These are phyloP conservation scores for Biston stratarius DNA, from an alignment of 2,888 invertebrate genomes.

Conservation along the genomic window DNA sequence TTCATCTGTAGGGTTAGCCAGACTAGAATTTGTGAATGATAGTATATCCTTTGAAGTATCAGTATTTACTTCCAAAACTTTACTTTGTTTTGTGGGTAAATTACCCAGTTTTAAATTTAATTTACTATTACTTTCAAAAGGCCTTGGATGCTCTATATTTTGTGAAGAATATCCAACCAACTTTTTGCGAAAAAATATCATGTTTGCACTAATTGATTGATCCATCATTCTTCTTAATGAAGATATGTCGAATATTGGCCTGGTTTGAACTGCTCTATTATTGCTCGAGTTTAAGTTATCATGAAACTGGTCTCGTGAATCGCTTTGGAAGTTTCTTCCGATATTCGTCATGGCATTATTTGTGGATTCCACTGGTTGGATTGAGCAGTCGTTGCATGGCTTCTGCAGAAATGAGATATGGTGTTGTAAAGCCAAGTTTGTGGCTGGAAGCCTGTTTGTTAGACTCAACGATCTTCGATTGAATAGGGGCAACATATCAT, in stretches of 20 bases:
- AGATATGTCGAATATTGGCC: not conserved
- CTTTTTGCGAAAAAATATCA: conserved; percentile 3
- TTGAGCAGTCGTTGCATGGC: conserved; percentile 15
- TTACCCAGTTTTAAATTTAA: conserved; percentile 17
- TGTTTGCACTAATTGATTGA: conserved; percentile 8
- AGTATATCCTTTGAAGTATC: not conserved
- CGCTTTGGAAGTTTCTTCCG: not conserved
- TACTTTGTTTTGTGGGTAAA: conserved; percentile 2
- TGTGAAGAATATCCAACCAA: conserved; percentile 9
- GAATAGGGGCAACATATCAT: conserved; percentile 13
- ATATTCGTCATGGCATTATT: not conserved
- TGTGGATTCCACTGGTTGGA: not conserved
- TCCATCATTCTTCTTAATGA: conserved; percentile 20
- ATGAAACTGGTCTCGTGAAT: not conserved
- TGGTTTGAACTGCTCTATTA: not conserved
- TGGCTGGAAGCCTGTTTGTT: not conserved
- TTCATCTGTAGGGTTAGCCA: not conserved
- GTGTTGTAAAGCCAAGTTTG: conserved; percentile 6
- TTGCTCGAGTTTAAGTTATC: not conserved
- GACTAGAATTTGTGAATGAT: not conserved
- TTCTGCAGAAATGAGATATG: conserved; percentile 1
- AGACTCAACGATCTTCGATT: conserved; percentile 8
- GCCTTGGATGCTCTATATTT: not conserved
- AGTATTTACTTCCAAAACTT: not conserved
- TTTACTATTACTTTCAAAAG: not conserved